phyloP scores from a whole-genome alignment of 2,888 invertebrate species.

The Aphelenchoides bicaudatus region DNA sequence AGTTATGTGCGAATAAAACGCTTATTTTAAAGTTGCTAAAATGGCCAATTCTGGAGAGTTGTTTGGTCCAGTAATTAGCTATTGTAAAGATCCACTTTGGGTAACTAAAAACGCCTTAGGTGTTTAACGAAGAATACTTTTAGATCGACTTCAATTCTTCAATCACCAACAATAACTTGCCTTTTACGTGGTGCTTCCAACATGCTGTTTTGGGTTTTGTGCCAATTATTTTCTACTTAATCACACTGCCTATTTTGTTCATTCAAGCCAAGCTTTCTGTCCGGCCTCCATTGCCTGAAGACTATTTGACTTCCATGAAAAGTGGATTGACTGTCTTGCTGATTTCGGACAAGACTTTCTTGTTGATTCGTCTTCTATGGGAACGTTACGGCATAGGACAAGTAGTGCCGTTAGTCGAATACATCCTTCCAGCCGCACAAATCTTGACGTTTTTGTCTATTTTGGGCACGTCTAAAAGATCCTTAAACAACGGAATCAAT shows the following conservation, averaged over 20 bases:
- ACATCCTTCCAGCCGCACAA: constrained; percentile 47
- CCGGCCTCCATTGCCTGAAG: constrained; percentile 41
- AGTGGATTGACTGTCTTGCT: constrained; percentile 39
- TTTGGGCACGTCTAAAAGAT: constrained; percentile 37
- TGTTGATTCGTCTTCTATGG: constrained; percentile 43
- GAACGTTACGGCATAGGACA: constrained; percentile 37
- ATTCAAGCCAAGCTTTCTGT: constrained; percentile 39
- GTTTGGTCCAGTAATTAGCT: too few relatives aligned
- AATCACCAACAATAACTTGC: constrained; percentile 17
- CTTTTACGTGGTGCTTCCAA: constrained; percentile 37
- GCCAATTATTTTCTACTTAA: constrained; percentile 50
- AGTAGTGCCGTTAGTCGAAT: constrained; percentile 41
- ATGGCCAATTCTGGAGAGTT: too few relatives aligned
- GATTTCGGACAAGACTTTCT: constrained; percentile 35
- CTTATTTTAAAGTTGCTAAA: too few relatives aligned
- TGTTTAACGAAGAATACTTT: too few relatives aligned
- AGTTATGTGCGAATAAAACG: too few relatives aligned
- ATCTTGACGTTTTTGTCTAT: constrained; percentile 41
- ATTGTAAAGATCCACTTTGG: too few relatives aligned
- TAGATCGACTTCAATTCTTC: too few relatives aligned
- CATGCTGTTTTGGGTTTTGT: constrained; percentile 41
- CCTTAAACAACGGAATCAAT: constrained; percentile 78
- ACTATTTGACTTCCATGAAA: constrained; percentile 48
- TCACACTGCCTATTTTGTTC: constrained; percentile 45
- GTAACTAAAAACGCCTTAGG: too few relatives aligned